Evolutionary conservation across 2,888 invertebrate species (phyloP).

Genomic region (Rugalucina vietnamica): DNA sequence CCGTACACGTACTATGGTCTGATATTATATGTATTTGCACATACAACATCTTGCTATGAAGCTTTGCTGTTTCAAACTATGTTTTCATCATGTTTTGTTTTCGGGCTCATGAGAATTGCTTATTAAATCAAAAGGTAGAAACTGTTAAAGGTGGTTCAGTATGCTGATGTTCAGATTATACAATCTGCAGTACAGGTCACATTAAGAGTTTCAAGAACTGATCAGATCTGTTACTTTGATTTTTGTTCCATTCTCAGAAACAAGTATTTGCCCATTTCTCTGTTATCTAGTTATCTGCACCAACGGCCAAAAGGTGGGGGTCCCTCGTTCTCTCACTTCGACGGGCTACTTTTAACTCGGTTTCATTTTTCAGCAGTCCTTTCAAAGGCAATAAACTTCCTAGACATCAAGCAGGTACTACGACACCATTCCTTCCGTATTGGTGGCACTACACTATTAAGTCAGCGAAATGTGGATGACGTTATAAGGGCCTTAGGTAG

Average conservation of each 20-base stretch:
- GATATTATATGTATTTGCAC: too few relatives aligned
- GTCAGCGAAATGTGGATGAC: not conserved
- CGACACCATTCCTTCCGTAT: not conserved
- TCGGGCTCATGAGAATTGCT: not conserved
- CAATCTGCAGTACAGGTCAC: not conserved
- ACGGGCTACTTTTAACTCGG: not conserved
- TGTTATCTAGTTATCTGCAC: not conserved
- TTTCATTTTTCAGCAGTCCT: not conserved
- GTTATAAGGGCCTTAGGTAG: not conserved
- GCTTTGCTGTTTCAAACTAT: slow-evolving; percentile 6
- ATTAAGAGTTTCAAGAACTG: not conserved
- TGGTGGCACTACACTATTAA: not conserved
- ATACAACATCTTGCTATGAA: not conserved
- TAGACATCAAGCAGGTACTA: not conserved
- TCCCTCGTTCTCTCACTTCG: not conserved
- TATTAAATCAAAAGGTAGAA: not conserved
- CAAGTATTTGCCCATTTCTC: not conserved
- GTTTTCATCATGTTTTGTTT: slow-evolving; percentile 6
- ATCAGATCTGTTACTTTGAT: slow-evolving; percentile 4
- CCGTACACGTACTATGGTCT: too few relatives aligned
- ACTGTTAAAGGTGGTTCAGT: not conserved
- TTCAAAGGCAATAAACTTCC: not conserved
- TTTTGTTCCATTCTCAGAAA: not conserved
- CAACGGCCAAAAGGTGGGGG: not conserved
- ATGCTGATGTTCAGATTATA: not conserved